Conservation (phyloP, 2,113 vertebrate species). For the Oreotrochilus melanogaster region DNA sequence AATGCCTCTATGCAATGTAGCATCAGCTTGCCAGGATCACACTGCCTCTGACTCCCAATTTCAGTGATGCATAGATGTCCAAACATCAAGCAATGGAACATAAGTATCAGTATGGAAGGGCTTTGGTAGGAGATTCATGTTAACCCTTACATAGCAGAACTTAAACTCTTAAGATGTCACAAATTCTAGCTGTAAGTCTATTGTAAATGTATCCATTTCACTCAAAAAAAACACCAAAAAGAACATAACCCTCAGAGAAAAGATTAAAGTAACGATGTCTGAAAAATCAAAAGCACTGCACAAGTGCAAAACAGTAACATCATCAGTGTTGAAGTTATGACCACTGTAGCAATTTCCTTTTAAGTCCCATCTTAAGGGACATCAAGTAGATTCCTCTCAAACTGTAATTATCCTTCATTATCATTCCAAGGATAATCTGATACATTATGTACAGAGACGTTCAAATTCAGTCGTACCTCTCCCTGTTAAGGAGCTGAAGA, state of each 20-base stretch:
- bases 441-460: not conserved
- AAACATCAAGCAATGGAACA: not conserved
- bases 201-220: not conserved
- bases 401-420: not conserved
- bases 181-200: not conserved
- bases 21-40: not conserved
- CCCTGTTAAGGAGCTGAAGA: not conserved
- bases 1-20: fast-evolving
- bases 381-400: not conserved
- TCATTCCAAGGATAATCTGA: not conserved
- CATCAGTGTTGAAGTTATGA: not conserved
- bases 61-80: not conserved
- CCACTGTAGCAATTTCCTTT: not conserved
- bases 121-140: fast-evolving
- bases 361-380: not conserved
- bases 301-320: not conserved
- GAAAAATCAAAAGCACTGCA: not conserved
- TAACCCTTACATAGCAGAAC: not conserved
- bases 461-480: not conserved
- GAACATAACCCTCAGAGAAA: not conserved
- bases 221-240: not conserved
- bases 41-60: not conserved
- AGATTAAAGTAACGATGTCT: not conserved
- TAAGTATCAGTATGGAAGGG: not conserved
- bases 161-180: not conserved